Evolutionary conservation across 1,140 invertebrate species (phyloP).

Genomic region (Rhagoletis zephyria): DNA sequence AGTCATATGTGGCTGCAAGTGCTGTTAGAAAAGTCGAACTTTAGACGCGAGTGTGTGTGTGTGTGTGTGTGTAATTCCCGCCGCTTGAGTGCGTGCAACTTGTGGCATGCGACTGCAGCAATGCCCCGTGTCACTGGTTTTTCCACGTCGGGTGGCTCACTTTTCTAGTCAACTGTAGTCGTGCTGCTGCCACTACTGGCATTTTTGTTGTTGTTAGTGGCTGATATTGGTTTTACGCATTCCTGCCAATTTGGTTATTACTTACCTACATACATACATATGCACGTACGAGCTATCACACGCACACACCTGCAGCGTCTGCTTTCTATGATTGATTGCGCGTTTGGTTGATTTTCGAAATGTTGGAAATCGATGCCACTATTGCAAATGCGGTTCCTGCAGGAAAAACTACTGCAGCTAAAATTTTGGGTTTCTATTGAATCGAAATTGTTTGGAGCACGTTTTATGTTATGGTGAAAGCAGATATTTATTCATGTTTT

Average conservation of each 20-base stretch:
- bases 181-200: background rate
- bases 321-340: constrained; percentile 53
- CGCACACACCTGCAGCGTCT: background rate
- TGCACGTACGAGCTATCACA: background rate
- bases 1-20: too few relatives aligned
- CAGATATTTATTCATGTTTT: too few relatives aligned
- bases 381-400: background rate
- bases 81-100: background rate
- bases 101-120: background rate
- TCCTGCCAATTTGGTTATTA: constrained; percentile 37
- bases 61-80: background rate
- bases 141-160: background rate
- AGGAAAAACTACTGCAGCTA: too few relatives aligned
- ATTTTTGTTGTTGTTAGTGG: background rate
- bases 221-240: constrained; percentile 51
- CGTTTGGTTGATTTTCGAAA: constrained; percentile 31
- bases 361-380: constrained; percentile 9
- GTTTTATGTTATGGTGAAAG: too few relatives aligned
- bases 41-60: background rate
- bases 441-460: too few relatives aligned
- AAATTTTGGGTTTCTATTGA: too few relatives aligned
- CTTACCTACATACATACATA: background rate
- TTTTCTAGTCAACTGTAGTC: background rate
- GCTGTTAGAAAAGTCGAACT: background rate
- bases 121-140: constrained; percentile 23